Evolutionary conservation across 1,140 invertebrate species (phyloP), one percentile per base, ranked within the genome.

Genomic region (Armadillidium nasatum): DNA sequence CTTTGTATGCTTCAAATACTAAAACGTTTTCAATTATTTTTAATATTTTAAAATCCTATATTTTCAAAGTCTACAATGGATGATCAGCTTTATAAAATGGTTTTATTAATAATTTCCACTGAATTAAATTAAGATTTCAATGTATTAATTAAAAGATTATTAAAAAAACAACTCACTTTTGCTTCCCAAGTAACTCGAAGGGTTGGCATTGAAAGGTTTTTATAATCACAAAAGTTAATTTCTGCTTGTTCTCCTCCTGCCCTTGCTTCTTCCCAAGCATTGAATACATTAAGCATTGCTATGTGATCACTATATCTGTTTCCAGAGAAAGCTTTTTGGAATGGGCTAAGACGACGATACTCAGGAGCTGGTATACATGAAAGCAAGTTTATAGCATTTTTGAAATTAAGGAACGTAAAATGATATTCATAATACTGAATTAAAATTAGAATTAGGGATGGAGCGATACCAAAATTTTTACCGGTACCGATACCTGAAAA

Each of bases 301-400:
- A 98, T 90, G 84, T 99, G 96, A 86, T 99, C 97, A 22, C 95
- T 97, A 82, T 89, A 93, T 68, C 95, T 87, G 74, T 89, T 89
- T 0, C 95, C 96, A 15, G 92, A 91, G 77, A 98, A 90, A 21
- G 89, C 89, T 44, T 91, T 88, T 83, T 97, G 95, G 77, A 92
- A 90, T 45, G 88, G 87, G 0, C 90, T 89, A 21, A 97, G 84
- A 54, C 92, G 86, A 44, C 82, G 87, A 70, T 72, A 77, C 73
- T 81, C 80, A 43, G 80, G 80, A n/a, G 80, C 80, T 81, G 77
- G 50, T 13, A 60, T 19, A 19, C 2, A 19, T 60, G 7, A 19
- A 60, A 60, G 50, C 3, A 19, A 60, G 1, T 60, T 60, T 33
- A 33, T n/a, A n/a, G n/a, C 33, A 33, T 33, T 33, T 33, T 33